phyloP scores from a whole-genome alignment of 30 jellyfish, hydroid and myxozoan genomes.

The Phacellophora camtschatica region DNA sequence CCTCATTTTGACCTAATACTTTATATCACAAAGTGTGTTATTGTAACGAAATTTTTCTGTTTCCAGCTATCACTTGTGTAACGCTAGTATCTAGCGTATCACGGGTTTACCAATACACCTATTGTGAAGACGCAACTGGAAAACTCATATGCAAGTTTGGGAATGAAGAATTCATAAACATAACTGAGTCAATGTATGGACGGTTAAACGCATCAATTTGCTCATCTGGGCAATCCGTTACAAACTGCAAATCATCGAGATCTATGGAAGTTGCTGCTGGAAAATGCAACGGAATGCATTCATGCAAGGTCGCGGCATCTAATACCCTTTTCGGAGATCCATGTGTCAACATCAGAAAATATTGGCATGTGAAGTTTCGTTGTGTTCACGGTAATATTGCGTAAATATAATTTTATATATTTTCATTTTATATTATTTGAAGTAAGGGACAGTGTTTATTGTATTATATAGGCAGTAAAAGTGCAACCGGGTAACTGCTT shows the following conservation, averaged over 20 bases:
- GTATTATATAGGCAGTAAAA: no score
- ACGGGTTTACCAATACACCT: no score
- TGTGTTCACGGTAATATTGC: slow-evolving; percentile 18
- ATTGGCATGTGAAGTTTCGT: slow-evolving; percentile 4
- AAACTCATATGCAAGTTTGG: background rate
- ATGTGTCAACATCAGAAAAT: slow-evolving; percentile 1
- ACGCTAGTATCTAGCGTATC: no score
- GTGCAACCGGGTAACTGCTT: no score
- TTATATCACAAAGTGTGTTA: no score
- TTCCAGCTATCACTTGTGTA: no score
- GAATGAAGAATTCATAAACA: slow-evolving; percentile 9
- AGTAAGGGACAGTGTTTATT: no score
- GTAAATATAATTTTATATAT: background rate
- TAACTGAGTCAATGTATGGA: slow-evolving; percentile 50
- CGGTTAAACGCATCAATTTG: background rate
- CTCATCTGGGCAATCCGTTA: background rate
- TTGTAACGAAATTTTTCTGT: no score
- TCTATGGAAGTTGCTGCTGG: slow-evolving; percentile 8
- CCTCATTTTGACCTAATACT: no score
- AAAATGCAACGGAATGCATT: slow-evolving; percentile 13
- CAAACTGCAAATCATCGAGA: slow-evolving; percentile 10
- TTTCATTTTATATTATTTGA: no score
- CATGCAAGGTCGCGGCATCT: slow-evolving; percentile 29
- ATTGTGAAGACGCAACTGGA: no score
- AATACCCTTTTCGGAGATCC: slow-evolving; percentile 49